Conservation (phyloP, 2,797 vertebrate genomes). For the Pteropus rufus region DNA sequence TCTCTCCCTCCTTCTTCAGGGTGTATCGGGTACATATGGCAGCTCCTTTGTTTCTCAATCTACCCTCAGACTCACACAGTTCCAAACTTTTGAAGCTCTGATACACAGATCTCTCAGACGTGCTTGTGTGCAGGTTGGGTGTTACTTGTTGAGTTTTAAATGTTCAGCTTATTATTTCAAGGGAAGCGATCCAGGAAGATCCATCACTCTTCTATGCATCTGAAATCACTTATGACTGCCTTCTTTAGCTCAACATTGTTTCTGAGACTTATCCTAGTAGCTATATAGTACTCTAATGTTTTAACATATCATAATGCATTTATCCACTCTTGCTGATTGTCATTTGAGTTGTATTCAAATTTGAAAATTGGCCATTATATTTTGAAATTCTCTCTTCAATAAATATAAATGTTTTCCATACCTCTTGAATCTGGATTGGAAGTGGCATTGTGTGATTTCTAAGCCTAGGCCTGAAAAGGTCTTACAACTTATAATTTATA, state of each 20-base stretch:
- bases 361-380: background rate
- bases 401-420: background rate
- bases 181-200: no score
- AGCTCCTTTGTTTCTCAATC: no score
- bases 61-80: no score
- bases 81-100: no score
- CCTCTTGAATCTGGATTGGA: background rate
- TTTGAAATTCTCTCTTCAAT: background rate
- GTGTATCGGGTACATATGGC: no score
- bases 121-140: no score
- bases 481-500: background rate
- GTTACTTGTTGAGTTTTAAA: no score
- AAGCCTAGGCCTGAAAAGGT: background rate
- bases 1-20: no score
- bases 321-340: background rate
- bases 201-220: no score
- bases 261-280: background rate
- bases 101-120: no score
- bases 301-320: no score
- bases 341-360: background rate
- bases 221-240: background rate
- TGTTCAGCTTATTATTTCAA: no score
- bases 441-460: background rate
- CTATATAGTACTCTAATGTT: background rate
- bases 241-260: background rate